Percentiles rank a stretch among this genome's conserved stretches.
Conservation (phyloP, 2,797 vertebrate species). For the Eulemur albifrons region DNA sequence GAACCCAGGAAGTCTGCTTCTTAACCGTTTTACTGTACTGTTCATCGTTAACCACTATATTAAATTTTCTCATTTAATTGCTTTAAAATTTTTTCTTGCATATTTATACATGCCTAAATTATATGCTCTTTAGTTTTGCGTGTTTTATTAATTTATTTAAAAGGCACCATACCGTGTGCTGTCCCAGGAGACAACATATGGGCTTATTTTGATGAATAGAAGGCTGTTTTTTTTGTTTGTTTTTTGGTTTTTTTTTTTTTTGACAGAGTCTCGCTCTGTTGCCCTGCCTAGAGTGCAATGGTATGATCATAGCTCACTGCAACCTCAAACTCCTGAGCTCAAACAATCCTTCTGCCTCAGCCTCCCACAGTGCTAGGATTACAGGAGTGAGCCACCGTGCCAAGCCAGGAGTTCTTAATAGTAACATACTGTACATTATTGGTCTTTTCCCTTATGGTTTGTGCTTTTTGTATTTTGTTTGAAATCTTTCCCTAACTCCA, state of each 20-base stretch:
- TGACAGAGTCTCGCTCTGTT: no score
- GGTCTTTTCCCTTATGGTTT: slow-evolving; percentile 1
- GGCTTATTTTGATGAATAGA: slow-evolving; percentile 29
- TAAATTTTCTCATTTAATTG: neutral
- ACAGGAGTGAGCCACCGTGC: no score
- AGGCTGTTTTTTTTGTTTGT: neutral
- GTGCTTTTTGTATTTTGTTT: neutral
- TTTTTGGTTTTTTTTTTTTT: neutral
- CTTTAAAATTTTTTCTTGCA: neutral
- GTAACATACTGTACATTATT: neutral
- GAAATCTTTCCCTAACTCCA: neutral
- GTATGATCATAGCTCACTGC: no score
- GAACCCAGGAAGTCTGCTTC: neutral
- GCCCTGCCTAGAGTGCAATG: no score
- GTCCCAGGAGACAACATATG: neutral
- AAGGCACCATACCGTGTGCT: neutral
- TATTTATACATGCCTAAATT: neutral
- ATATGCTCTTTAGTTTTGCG: neutral
- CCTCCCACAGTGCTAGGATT: no score
- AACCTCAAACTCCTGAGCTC: no score
- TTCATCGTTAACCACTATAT: neutral
- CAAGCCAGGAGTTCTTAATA: neutral
- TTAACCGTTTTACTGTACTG: neutral
- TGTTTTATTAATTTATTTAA: slow-evolving; percentile 41
- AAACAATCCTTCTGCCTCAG: no score